A percentile compares a stretch with the other conserved stretches of the same genome.
Conservation (phyloP, 2,113 vertebrate species). For the Pygathrix nemaeus region DNA sequence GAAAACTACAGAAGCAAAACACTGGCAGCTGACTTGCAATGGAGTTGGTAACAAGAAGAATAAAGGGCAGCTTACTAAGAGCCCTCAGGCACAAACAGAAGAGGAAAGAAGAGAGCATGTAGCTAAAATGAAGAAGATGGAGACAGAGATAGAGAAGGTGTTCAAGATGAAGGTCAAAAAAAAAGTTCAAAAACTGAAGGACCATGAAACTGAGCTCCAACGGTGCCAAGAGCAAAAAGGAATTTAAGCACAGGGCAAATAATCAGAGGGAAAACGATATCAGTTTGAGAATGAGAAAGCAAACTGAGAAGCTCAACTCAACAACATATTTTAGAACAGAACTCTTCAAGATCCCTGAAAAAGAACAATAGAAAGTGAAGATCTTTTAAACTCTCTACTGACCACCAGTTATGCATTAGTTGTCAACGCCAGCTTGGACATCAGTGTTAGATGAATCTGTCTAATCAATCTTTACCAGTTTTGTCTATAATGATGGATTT, state of each 20-base stretch:
- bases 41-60: not conserved
- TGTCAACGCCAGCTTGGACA: not conserved
- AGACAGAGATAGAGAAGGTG: not conserved
- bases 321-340: not conserved
- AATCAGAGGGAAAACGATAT: not conserved
- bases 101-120: not conserved
- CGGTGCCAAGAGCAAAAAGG: not conserved
- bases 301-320: not conserved
- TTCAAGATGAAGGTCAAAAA: not conserved
- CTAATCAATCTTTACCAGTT: not conserved
- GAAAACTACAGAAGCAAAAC: too few species aligned
- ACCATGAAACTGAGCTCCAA: not conserved
- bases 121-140: not conserved
- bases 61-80: not conserved
- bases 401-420: not conserved
- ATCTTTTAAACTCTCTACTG: not conserved
- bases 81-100: not conserved
- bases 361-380: not conserved
- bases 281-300: not conserved
- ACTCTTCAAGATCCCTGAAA: not conserved
- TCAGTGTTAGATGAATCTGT: not conserved
- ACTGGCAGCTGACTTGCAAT: too few species aligned
- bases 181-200: not conserved
- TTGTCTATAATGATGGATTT: not conserved
- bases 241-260: too few species aligned